phyloP scores from a whole-genome alignment of 2,113 vertebrate genomes.

The Apodemus sylvaticus region DNA sequence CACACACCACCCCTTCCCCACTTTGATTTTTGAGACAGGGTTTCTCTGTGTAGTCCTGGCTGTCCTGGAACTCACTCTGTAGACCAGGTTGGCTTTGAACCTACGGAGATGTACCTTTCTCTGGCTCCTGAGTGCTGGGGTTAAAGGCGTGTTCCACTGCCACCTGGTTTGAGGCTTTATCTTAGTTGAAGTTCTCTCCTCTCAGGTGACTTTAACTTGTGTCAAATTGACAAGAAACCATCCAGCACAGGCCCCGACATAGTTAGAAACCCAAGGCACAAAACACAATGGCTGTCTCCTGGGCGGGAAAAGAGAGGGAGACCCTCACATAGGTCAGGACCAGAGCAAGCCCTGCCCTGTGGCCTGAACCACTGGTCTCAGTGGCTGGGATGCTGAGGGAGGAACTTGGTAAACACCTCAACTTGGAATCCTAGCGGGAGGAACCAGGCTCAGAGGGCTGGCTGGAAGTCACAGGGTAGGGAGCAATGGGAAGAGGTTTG shows the following conservation, averaged over 20 bases:
- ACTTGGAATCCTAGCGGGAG: too few species aligned
- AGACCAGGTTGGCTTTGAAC: neutral
- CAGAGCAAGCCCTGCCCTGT: neutral
- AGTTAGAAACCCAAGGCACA: neutral
- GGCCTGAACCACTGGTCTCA: too few species aligned
- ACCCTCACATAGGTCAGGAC: neutral
- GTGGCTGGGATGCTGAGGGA: neutral
- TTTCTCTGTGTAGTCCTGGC: neutral
- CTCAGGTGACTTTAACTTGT: neutral
- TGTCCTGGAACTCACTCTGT: neutral
- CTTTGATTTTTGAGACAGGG: neutral
- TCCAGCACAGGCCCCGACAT: neutral
- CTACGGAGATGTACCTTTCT: neutral
- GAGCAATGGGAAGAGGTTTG: neutral
- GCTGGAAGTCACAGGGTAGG: too few species aligned
- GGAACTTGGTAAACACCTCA: neutral
- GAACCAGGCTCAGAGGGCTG: too few species aligned
- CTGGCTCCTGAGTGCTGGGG: neutral
- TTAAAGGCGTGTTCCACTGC: neutral
- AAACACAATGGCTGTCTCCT: neutral
- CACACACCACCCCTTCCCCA: too few species aligned
- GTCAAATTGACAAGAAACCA: neutral
- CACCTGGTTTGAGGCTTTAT: neutral
- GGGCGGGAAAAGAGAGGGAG: neutral
- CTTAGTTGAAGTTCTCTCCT: neutral